Conservation (phyloP, 30 jellyfish, hydroid and myxozoan genomes). For the Haliclystus octoradiatus region DNA sequence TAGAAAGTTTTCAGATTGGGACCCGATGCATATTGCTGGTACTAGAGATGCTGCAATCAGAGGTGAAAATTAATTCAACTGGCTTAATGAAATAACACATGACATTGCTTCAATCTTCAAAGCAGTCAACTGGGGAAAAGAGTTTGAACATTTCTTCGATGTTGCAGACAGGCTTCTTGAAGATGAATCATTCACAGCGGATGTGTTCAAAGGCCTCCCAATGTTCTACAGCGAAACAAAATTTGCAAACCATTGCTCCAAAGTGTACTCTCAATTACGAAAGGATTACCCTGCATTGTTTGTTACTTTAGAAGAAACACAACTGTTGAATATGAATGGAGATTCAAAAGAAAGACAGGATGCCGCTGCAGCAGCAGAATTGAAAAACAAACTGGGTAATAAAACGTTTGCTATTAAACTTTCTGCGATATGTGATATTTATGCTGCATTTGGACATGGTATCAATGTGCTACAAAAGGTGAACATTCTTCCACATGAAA, state of each 20-base stretch:
- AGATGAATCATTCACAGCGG: too few species aligned
- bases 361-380: slow-evolving; percentile 20
- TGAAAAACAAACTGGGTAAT: slow-evolving; percentile 7
- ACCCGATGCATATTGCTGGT: too few species aligned
- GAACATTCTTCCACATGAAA: slow-evolving; percentile 26
- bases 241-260: too few species aligned
- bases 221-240: too few species aligned
- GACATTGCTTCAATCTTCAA: slow-evolving; percentile 16
- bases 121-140: slow-evolving; percentile 21
- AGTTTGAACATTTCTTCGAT: slow-evolving; percentile 19
- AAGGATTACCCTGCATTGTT: slow-evolving; percentile 18
- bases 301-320: slow-evolving; percentile 15
- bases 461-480: slow-evolving; percentile 20
- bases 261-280: too few species aligned
- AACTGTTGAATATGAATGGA: slow-evolving; percentile 2
- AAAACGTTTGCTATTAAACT: slow-evolving; percentile 8
- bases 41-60: too few species aligned
- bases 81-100: too few species aligned
- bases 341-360: slow-evolving; percentile 11
- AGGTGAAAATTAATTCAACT: too few species aligned
- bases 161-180: too few species aligned
- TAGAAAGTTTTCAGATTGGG: too few species aligned
- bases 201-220: too few species aligned
- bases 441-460: slow-evolving; percentile 6
- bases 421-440: slow-evolving; percentile 10